Percentiles rank a stretch among this genome's conserved stretches.
phyloP scores from a whole-genome alignment of 2,888 invertebrate genomes.

The Mellilla xanthometata region DNA sequence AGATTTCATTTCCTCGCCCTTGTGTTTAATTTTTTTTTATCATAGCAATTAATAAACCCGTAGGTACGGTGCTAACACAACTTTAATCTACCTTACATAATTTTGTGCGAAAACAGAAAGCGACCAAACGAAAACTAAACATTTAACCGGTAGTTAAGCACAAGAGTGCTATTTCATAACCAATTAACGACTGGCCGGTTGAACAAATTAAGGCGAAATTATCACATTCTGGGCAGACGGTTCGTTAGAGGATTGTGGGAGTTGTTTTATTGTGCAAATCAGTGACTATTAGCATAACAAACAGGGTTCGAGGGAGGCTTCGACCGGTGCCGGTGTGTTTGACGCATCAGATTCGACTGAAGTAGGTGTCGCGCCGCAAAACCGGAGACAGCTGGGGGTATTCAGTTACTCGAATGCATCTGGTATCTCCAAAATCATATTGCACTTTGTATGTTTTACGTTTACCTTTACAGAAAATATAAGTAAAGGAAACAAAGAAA shows the following conservation, averaged over 20 bases:
- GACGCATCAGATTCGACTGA: too few relatives aligned
- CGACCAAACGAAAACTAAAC: constrained; percentile 7
- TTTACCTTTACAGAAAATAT: too few relatives aligned
- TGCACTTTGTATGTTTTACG: too few relatives aligned
- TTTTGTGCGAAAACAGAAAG: constrained; percentile 18
- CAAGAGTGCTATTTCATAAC: constrained; percentile 21
- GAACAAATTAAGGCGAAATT: constrained; percentile 36
- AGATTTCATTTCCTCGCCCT: too few relatives aligned
- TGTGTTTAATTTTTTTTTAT: too few relatives aligned
- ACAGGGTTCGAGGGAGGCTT: constrained; percentile 44
- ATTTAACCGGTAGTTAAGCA: constrained; percentile 18
- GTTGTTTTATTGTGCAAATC: constrained; percentile 76
- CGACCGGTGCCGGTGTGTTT: constrained; percentile 1
- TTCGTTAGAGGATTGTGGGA: constrained; percentile 57
- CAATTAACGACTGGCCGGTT: constrained; percentile 13
- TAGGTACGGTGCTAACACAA: neutral
- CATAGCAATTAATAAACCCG: too few relatives aligned
- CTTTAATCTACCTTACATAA: constrained; percentile 12
- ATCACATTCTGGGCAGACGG: constrained; percentile 42
- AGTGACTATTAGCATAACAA: constrained; percentile 73
- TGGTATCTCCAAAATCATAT: too few relatives aligned
- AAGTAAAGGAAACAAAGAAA: too few relatives aligned
- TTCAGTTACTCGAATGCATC: too few relatives aligned
- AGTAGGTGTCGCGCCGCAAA: too few relatives aligned
- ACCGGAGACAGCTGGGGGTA: too few relatives aligned